phyloP scores from a whole-genome alignment of 2,888 invertebrate species.

The Ectemnius continuus region DNA sequence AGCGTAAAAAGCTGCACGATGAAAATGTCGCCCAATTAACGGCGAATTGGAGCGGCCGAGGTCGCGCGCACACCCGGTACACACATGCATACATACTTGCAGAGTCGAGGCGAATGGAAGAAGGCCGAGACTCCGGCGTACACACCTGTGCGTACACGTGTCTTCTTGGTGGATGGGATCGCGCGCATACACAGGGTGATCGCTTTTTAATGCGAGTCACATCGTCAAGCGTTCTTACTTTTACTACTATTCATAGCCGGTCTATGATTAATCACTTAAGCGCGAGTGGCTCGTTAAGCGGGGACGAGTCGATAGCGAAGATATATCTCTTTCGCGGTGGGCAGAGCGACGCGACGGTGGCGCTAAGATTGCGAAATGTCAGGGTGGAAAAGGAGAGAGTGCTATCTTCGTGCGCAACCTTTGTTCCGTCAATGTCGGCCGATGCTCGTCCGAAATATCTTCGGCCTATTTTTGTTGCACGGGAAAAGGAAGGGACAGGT shows the following conservation, averaged over 20 bases:
- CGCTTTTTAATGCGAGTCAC: constrained; percentile 7
- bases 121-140: too few species aligned
- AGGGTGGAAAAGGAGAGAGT: neutral
- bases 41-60: constrained; percentile 71
- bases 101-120: neutral
- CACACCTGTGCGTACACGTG: constrained; percentile 15
- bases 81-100: constrained; percentile 23
- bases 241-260: neutral
- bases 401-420: neutral
- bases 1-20: constrained; percentile 64
- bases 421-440: too few species aligned
- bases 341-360: too few species aligned
- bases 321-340: neutral
- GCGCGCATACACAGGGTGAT: constrained; percentile 39
- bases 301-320: neutral
- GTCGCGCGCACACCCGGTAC: constrained; percentile 53
- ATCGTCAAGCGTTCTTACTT: neutral
- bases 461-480: too few species aligned
- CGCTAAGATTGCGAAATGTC: too few species aligned
- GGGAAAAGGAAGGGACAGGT: too few species aligned
- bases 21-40: constrained; percentile 75
- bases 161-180: constrained; percentile 9
- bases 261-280: neutral
- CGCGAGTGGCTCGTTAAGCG: neutral
- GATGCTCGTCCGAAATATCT: too few species aligned